These are phyloP conservation scores for Drosophila leonis DNA, from an alignment of 2,888 invertebrate genomes.

Conservation along the genomic window DNA sequence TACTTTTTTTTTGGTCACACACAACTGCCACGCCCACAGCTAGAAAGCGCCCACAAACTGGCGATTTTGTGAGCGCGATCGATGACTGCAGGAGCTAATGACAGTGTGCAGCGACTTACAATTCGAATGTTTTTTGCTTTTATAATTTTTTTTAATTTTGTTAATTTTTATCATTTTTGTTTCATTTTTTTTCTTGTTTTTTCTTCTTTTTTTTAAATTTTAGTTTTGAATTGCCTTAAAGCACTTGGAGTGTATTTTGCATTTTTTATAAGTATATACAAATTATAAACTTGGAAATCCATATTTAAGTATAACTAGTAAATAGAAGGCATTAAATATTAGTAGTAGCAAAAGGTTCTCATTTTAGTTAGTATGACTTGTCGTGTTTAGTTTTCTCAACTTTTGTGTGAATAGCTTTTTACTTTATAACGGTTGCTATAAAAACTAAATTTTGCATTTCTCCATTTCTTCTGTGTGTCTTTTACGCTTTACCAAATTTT, in stretches of 20 bases:
- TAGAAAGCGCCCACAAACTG: conserved; percentile 77
- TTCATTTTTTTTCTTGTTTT: conserved; percentile 32
- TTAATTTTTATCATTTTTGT: conserved; percentile 41
- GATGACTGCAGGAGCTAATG: conserved; percentile 5
- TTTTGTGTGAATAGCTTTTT: conserved; percentile 62
- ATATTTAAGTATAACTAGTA: conserved; percentile 70
- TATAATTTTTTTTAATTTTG: conserved; percentile 54
- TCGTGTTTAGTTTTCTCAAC: conserved; percentile 70
- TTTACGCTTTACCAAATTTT: conserved; percentile 50
- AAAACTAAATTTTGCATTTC: conserved; percentile 38
- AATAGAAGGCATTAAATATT: conserved; percentile 75
- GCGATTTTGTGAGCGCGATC: conserved; percentile 81
- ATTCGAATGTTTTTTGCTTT: conserved; percentile 76
- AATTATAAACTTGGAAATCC: conserved; percentile 76
- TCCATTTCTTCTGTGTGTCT: conserved; percentile 39
- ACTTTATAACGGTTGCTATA: conserved; percentile 33
- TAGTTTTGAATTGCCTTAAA: conserved; percentile 69
- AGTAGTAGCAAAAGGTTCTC: conserved; percentile 77
- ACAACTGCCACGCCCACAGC: conserved; percentile 28
- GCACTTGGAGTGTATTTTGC: conserved; percentile 80
- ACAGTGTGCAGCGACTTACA: conserved; percentile 43
- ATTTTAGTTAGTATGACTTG: conserved; percentile 71
- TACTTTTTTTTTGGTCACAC: conserved; percentile 50
- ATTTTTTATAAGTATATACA: conserved; percentile 77
- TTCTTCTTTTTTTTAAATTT: background rate